A percentile compares a stretch with the other conserved stretches of the same genome.
phyloP scores from a whole-genome alignment of 2,888 invertebrate species.

The Liodrosophila aerea region DNA sequence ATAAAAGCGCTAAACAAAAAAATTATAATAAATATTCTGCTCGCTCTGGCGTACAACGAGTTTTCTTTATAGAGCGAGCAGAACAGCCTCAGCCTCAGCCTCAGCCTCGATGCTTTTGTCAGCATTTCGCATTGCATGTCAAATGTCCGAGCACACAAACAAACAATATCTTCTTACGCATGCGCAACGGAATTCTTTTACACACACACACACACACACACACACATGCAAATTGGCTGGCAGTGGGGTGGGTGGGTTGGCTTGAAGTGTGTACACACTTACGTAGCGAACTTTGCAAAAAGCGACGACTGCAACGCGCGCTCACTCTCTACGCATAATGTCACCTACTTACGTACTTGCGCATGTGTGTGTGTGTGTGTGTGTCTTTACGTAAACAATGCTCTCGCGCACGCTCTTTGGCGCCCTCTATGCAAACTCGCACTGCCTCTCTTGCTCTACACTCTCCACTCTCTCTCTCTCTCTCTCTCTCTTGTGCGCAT shows the following conservation, averaged over 20 bases:
- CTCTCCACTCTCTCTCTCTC: slow-evolving; percentile 15
- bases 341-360: slow-evolving; percentile 41
- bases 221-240: not conserved
- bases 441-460: slow-evolving; percentile 2
- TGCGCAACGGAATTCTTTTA: slow-evolving; percentile 43
- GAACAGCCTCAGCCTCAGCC: not conserved
- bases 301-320: slow-evolving; percentile 32
- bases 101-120: slow-evolving; percentile 13
- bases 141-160: no score
- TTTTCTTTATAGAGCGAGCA: slow-evolving; percentile 25
- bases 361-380: slow-evolving; percentile 2
- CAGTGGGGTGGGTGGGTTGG: no score
- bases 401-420: slow-evolving; percentile 18
- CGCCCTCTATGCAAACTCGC: not conserved
- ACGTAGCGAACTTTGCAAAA: slow-evolving; percentile 36
- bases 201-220: not conserved
- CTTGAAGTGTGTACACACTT: slow-evolving; percentile 1
- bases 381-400: slow-evolving; percentile 23
- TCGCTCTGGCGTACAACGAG: slow-evolving; percentile 22
- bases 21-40: slow-evolving; percentile 3
- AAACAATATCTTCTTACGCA: slow-evolving; percentile 42
- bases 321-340: slow-evolving; percentile 49
- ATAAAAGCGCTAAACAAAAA: slow-evolving; percentile 8
- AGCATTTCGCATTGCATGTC: slow-evolving; percentile 7
- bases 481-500: slow-evolving; percentile 36